Evolutionary conservation across 2,797 vertebrate species (phyloP).

Genomic region (Sylvilagus floridanus): DNA sequence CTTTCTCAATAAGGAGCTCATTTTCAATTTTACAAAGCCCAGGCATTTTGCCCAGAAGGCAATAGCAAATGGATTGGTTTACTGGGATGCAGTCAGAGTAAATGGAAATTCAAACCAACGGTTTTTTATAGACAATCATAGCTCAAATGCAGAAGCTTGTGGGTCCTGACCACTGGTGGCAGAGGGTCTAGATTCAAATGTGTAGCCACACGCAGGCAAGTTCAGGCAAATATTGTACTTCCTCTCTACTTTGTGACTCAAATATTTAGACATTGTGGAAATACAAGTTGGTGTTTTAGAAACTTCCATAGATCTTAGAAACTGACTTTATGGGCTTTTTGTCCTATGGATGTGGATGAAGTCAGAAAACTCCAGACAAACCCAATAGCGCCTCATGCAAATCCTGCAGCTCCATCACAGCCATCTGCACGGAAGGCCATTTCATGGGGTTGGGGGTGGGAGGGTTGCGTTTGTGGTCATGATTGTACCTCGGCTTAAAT

Average conservation of each 20-base stretch:
- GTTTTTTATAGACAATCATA: constrained; percentile 19
- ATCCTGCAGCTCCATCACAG: background rate
- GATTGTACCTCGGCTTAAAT: constrained; percentile 43
- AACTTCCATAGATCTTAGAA: constrained; percentile 48
- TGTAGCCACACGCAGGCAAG: background rate
- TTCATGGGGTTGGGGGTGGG: background rate
- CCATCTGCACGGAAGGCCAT: background rate
- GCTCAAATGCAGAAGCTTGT: constrained; percentile 5
- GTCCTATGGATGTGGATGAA: background rate
- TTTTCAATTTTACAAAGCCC: constrained; percentile 64
- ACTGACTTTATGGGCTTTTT: background rate
- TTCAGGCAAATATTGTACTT: background rate
- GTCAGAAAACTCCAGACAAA: background rate
- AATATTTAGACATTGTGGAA: background rate
- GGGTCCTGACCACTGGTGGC: background rate
- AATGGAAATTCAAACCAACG: constrained; percentile 65
- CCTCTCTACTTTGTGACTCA: background rate
- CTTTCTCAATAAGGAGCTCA: constrained; percentile 49
- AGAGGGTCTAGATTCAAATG: background rate
- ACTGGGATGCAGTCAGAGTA: constrained; percentile 61
- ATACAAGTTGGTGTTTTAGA: background rate
- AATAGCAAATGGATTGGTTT: constrained; percentile 73
- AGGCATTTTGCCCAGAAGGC: constrained; percentile 77
- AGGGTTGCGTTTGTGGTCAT: constrained; percentile 17
- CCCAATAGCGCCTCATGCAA: background rate